Evolutionary conservation across 2,888 invertebrate species (phyloP), one percentile per base, ranked within the genome.

Genomic region (Caenorhabditis zanzibari): DNA sequence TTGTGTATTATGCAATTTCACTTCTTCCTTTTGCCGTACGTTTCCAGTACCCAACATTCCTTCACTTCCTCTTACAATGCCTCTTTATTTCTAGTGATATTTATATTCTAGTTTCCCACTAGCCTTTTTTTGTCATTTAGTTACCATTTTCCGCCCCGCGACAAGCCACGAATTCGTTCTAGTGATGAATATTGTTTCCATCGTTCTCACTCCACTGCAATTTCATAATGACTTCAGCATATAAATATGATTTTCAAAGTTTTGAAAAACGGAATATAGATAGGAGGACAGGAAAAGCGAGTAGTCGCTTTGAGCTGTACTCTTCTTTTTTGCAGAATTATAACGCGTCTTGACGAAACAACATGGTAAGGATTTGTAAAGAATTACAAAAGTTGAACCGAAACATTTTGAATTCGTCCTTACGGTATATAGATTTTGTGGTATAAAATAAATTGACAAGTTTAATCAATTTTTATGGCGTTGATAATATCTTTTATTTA

Each of bases 1-100:
- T 68, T 56, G 71, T 79, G 79, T 79, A 64, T 56, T 61, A 56
- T 61, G 22, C 47, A 69, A 26, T 32, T 38, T 71, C 41, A 52
- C 79, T 64, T 71, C 19, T 47, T 61, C 19, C 44, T 63, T 41
- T 77, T 41, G 61, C 44, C 49, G 59, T 77, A 47, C 56, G 5
- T 63, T 54, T 26, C 56, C 56, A 71, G 71, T 63, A 63, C 64
- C 12, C 24, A 54, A 49, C 52, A 68, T 68, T 38, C 49, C 35
- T 56, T 69, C 56, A 52, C 41, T 69, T 69, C 38, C 32, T 26
- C 24, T 38, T 10, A 52, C 52, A 14, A 14, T 26, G 54, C 14
- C 54, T 54, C 54, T 12, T 54, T 54, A 10, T 24, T 35, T 26
- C 16, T 77, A 79, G 64, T 71, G 64, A 71, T 64, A 49, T 26